Evolutionary conservation across 2,888 invertebrate genomes (phyloP).

Genomic region (Stenchaetothrips biformis): DNA sequence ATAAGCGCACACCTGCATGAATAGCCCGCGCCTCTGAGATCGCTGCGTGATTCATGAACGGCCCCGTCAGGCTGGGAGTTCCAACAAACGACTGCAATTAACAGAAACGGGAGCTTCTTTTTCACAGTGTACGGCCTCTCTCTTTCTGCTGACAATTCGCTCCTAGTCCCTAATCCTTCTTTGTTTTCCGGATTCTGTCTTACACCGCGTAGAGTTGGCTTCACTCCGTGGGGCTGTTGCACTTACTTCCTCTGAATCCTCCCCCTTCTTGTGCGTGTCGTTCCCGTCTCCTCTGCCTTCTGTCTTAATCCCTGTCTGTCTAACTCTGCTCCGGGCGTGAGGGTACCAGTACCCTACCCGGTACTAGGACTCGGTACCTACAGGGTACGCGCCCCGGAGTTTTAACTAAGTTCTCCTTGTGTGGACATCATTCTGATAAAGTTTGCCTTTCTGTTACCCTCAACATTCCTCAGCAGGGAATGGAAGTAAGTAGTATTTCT

Average conservation of each 20-base stretch:
- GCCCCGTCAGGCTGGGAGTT: no score
- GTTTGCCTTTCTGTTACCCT: conserved; percentile 12
- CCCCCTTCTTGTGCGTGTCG: not conserved
- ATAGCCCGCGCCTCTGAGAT: no score
- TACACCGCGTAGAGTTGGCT: not conserved
- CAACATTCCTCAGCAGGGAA: conserved; percentile 48
- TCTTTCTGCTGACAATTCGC: not conserved
- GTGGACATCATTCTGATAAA: not conserved
- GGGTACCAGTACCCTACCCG: not conserved
- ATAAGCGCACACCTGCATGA: no score
- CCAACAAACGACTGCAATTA: no score
- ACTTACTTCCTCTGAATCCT: not conserved
- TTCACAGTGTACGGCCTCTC: not conserved
- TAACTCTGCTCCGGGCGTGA: not conserved
- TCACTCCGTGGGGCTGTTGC: not conserved
- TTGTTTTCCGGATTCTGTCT: not conserved
- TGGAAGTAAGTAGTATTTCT: conserved; percentile 48
- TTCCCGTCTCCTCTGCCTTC: conserved; percentile 15
- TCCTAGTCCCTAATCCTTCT: not conserved
- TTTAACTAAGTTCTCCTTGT: not conserved
- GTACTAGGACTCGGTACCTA: no score
- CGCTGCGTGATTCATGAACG: no score
- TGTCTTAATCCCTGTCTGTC: not conserved
- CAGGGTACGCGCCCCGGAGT: not conserved
- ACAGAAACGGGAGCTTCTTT: not conserved